Conservation (phyloP, 2,797 vertebrate species). For the Cetoscarus ocellatus region DNA sequence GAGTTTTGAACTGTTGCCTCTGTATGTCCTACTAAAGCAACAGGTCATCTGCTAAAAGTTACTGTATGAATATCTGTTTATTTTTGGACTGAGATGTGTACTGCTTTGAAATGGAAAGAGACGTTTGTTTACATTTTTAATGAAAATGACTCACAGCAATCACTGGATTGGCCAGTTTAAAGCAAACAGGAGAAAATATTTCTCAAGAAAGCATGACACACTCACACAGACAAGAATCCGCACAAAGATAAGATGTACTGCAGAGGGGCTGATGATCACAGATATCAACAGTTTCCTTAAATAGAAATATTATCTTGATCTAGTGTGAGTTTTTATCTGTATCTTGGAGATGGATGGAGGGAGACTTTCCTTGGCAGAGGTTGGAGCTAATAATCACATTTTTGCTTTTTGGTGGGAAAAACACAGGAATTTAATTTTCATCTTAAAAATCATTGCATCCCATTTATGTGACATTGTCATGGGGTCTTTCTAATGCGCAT, state of each 20-base stretch:
- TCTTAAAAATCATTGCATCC: not conserved
- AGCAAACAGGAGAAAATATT: not conserved
- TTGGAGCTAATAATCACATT: not conserved
- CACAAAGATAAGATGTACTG: not conserved
- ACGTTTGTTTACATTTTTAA: not conserved
- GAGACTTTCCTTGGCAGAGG: not conserved
- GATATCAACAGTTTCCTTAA: not conserved
- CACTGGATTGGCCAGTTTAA: not conserved
- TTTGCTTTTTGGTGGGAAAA: slow-evolving; percentile 2
- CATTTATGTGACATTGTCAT: not conserved
- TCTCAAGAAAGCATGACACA: not conserved
- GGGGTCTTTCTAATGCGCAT: not conserved
- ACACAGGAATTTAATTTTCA: not conserved
- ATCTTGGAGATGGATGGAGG: not conserved
- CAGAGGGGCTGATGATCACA: not conserved
- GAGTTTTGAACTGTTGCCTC: not conserved
- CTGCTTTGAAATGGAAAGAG: not conserved
- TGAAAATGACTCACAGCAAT: not conserved
- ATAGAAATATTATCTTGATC: not conserved
- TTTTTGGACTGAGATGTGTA: too few species aligned
- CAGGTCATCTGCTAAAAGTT: not conserved
- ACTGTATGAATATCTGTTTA: not conserved
- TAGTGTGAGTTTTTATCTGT: not conserved
- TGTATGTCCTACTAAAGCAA: not conserved
- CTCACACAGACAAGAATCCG: not conserved